These are phyloP conservation scores for Ostrea edulis DNA, from an alignment of 1,140 invertebrate genomes.

Conservation along the genomic window DNA sequence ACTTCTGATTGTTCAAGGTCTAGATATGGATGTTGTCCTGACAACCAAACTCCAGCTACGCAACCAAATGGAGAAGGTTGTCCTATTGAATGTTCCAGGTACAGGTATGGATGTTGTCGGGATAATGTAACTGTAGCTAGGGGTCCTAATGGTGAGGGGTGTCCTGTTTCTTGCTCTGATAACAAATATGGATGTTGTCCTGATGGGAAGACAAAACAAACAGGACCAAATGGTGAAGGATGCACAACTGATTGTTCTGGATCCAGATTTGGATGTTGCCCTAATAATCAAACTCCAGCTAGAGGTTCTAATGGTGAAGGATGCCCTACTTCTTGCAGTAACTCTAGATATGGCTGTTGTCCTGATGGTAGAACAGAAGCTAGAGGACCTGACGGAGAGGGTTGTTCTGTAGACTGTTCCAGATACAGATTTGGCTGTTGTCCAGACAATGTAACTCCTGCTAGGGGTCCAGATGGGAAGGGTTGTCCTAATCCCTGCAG, in stretches of 20 bases:
- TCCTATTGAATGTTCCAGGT: slow-evolving; percentile 61
- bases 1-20: slow-evolving; percentile 32
- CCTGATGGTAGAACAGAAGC: slow-evolving; percentile 43
- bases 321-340: slow-evolving; percentile 62
- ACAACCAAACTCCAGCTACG: slow-evolving; percentile 49
- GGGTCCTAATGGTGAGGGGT: slow-evolving; percentile 48
- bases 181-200: slow-evolving; percentile 91
- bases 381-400: slow-evolving; percentile 37
- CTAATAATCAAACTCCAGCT: slow-evolving; percentile 63
- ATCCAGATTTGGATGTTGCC: slow-evolving; percentile 38
- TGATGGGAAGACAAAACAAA: slow-evolving; percentile 90
- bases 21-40: slow-evolving; percentile 44
- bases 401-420: slow-evolving; percentile 8
- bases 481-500: not conserved
- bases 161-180: slow-evolving; percentile 26
- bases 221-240: slow-evolving; percentile 83
- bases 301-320: slow-evolving; percentile 65
- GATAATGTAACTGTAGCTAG: slow-evolving; percentile 52
- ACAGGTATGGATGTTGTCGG: slow-evolving; percentile 55
- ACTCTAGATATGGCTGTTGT: slow-evolving; percentile 58
- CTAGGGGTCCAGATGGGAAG: not conserved
- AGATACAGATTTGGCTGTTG: slow-evolving; percentile 36
- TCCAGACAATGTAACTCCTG: slow-evolving; percentile 56
- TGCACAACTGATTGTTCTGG: slow-evolving; percentile 67
- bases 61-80: slow-evolving; percentile 47